These are phyloP conservation scores for Drosophila sechellia DNA, from an alignment of 1,140 invertebrate species.

Conservation along the genomic window DNA sequence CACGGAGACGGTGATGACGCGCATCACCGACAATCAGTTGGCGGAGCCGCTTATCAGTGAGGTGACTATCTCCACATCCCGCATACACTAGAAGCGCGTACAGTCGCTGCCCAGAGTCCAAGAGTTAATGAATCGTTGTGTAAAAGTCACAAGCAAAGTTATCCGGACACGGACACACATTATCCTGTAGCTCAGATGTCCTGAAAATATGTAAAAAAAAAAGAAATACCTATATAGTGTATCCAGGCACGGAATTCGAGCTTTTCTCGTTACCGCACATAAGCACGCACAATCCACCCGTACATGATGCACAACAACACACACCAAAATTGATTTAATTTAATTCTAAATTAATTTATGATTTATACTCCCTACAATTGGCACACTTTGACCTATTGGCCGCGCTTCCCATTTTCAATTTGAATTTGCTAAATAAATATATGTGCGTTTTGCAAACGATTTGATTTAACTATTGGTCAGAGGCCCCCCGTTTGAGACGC, in stretches of 20 bases:
- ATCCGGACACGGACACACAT: conserved; percentile 4
- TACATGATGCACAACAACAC: conserved; percentile 48
- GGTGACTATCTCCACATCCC: conserved; percentile 87
- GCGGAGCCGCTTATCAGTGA: conserved; percentile 93
- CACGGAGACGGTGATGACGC: conserved; percentile 96
- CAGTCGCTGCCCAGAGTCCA: conserved; percentile 24
- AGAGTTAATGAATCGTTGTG: conserved; percentile 47
- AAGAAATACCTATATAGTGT: background rate
- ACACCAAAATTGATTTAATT: conserved; percentile 39
- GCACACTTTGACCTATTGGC: conserved; percentile 35
- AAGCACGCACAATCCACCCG: conserved; percentile 33
- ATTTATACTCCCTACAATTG: conserved; percentile 8
- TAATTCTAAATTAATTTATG: conserved; percentile 36
- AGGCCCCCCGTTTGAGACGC: conserved; percentile 14
- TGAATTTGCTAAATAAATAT: conserved; percentile 65
- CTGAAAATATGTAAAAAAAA: conserved; percentile 2
- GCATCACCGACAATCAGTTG: conserved; percentile 95
- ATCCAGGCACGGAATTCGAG: conserved; percentile 28
- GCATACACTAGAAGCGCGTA: conserved; percentile 68
- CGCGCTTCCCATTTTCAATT: background rate
- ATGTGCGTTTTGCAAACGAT: conserved; percentile 66
- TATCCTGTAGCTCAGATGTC: background rate
- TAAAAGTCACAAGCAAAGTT: conserved; percentile 17
- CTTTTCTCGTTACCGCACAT: conserved; percentile 27
- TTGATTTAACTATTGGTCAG: conserved; percentile 52